Evolutionary conservation across 2,113 vertebrate genomes (phyloP).

Genomic region (Pelodiscus sinensis): DNA sequence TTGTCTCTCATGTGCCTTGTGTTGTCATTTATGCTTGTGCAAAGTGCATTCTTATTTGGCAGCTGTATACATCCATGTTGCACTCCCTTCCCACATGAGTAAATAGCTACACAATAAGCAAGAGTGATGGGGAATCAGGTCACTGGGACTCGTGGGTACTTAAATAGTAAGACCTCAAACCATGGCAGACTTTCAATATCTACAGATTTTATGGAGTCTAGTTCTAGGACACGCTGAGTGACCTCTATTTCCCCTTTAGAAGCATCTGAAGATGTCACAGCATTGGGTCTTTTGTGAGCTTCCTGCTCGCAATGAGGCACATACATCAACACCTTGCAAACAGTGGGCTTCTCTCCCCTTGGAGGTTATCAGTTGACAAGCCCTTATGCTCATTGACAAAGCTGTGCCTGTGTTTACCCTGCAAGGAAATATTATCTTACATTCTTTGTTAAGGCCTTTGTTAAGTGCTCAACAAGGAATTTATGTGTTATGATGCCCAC

Average conservation of each 20-base stretch:
- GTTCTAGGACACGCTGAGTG: background rate
- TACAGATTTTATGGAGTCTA: background rate
- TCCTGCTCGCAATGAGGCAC: background rate
- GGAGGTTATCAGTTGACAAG: background rate
- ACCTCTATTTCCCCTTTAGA: background rate
- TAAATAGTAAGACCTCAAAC: background rate
- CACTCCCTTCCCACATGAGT: background rate
- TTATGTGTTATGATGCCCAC: background rate
- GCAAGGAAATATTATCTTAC: constrained; percentile 17
- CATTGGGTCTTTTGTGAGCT: background rate
- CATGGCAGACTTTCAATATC: background rate
- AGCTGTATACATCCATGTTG: fast-evolving
- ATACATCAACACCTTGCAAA: background rate
- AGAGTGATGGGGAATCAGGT: background rate
- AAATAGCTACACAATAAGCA: fast-evolving
- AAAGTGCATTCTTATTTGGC: fast-evolving
- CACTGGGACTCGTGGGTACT: background rate
- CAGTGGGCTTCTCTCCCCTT: background rate
- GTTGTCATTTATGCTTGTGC: fast-evolving
- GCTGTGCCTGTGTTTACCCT: constrained; percentile 13
- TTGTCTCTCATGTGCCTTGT: background rate
- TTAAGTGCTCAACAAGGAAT: background rate
- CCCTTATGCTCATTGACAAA: background rate
- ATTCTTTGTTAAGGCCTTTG: background rate
- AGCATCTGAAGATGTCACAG: background rate